Percentiles rank a stretch among this genome's conserved stretches.
These are phyloP conservation scores for Lycaena phlaeas DNA, from an alignment of 2,888 invertebrate species.

Conservation along the genomic window DNA sequence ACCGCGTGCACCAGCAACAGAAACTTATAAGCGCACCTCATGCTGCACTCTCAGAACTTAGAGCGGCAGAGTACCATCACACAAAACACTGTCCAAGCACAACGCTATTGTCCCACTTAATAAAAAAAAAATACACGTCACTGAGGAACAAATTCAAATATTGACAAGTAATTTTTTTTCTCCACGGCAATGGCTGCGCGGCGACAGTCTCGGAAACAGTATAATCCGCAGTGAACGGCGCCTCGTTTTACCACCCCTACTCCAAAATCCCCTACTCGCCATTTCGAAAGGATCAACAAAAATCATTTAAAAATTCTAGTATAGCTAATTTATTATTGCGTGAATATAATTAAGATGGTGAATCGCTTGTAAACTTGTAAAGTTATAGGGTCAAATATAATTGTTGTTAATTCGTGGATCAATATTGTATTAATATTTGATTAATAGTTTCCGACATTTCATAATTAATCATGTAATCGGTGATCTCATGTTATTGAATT, in stretches of 20 bases:
- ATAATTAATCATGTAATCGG: background rate
- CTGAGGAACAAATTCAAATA: constrained; percentile 24
- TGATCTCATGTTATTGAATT: background rate
- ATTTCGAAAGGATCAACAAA: constrained; percentile 64
- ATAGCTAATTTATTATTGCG: constrained; percentile 50
- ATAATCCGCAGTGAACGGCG: constrained; percentile 44
- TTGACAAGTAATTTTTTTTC: constrained; percentile 25
- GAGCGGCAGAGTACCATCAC: constrained; percentile 66
- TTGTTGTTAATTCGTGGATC: background rate
- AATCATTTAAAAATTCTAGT: constrained; percentile 36
- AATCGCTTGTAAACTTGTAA: background rate
- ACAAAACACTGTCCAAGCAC: constrained; percentile 36
- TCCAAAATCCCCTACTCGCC: constrained; percentile 49
- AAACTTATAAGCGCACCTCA: constrained; percentile 56
- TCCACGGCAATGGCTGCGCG: constrained; percentile 42
- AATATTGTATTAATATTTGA: background rate
- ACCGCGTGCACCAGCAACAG: constrained; percentile 62
- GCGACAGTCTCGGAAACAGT: constrained; percentile 46
- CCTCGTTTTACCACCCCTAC: constrained; percentile 68
- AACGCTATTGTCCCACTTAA: constrained; percentile 30
- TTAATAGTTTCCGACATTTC: background rate
- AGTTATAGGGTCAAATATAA: background rate
- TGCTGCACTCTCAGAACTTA: constrained; percentile 55
- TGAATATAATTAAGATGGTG: constrained; percentile 32
- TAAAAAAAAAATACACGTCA: constrained; percentile 34